Evolutionary conservation across 2,888 invertebrate species (phyloP), one percentile per base, ranked within the genome.

Genomic region (Pherbina coryleti): DNA sequence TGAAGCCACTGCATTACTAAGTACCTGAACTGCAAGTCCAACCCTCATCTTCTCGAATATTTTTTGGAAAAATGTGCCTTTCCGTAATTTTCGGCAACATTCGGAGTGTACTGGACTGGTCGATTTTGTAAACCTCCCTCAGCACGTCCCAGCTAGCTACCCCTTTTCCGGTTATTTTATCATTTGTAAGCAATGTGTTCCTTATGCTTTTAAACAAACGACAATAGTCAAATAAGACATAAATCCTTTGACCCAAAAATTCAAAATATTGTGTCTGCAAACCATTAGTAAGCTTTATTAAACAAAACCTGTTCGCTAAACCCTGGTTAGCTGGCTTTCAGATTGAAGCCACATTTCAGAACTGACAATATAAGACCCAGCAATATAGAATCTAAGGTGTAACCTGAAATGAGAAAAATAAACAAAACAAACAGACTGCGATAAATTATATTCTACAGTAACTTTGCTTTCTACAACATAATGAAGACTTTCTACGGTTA

Each of bases 161-260:
- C 9, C 28, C 62, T 31, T 64, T 64, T 64, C 34, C 64, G 1
- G 64, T 64, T 34, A 17, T 37, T 34, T 34, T 34, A 37, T 64
- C 17, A 64, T 64, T 34, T 64, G 17, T 9, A 17, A 64, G 37
- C 34, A 64, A 64, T 34, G 64, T 64, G n/a, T 64, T 64, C n/a
- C 64, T 64, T 34, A 64, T 64, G 37, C 64, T 64, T 64, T 64
- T 64, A 37, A 62, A 62, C 19, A 67, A 44, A 22, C 51, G 69
- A 5, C 69, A 71, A 55, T 31, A 31, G 3, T 31, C 31, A 31
- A 4, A 31, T 4, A 31, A 5, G 5, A 31, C 31, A 31, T 5
- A 31, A 31, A 31, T 31, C 5, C 5, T 31, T 31, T n/a, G n/a
- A n/a, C 31, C 31, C 5, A 31, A 4, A 5, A 31, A 31, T 31